These are phyloP conservation scores for Carterocephalus palaemon DNA, from an alignment of 2,888 invertebrate genomes.

Conservation along the genomic window DNA sequence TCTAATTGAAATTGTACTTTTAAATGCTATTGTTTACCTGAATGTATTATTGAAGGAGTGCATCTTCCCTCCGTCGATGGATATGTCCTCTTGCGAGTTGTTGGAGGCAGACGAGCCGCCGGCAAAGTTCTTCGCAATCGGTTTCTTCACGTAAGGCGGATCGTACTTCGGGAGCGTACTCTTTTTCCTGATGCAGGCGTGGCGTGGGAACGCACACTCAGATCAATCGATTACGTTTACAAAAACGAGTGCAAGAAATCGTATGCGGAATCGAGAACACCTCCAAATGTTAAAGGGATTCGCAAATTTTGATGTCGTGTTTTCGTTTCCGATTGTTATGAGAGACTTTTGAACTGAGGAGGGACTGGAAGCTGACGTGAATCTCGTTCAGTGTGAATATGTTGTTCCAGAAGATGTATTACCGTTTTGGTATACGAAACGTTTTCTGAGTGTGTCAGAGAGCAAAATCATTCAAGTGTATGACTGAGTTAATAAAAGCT, in stretches of 20 bases:
- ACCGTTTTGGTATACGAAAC: neutral
- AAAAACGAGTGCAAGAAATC: conserved; percentile 44
- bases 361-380: conserved; percentile 36
- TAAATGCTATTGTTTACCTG: conserved; percentile 84
- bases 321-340: conserved; percentile 40
- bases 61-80: conserved; percentile 90
- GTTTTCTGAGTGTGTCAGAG: no score
- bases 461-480: no score
- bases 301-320: conserved; percentile 38
- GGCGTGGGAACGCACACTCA: conserved; percentile 78
- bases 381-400: conserved; percentile 1
- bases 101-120: conserved; percentile 82
- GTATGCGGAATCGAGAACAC: conserved; percentile 54
- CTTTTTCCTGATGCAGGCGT: conserved; percentile 86
- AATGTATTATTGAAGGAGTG: conserved; percentile 88
- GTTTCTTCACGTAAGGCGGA: conserved; percentile 91
- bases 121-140: conserved; percentile 85
- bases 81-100: conserved; percentile 88
- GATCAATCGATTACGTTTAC: conserved; percentile 77
- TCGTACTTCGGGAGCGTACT: conserved; percentile 93
- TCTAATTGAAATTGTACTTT: neutral
- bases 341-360: conserved; percentile 29
- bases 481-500: no score
- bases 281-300: conserved; percentile 35
- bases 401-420: neutral